These are phyloP conservation scores for Scaptomyza tumidula DNA, from an alignment of 2,888 invertebrate genomes.

Conservation along the genomic window DNA sequence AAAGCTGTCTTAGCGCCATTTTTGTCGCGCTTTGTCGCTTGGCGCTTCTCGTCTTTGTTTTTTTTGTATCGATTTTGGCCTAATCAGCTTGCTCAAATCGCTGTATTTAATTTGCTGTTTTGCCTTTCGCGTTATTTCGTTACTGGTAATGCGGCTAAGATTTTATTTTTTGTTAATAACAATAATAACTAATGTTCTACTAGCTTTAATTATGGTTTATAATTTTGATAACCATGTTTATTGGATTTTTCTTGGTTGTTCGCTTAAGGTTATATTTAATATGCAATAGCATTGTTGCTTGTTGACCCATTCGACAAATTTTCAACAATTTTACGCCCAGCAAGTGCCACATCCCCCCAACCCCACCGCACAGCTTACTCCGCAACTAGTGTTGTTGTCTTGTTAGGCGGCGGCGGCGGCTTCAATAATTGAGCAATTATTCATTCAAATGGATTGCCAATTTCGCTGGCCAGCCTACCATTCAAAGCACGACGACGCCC, in stretches of 20 bases:
- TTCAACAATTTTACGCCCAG: constrained; percentile 62
- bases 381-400: constrained; percentile 29
- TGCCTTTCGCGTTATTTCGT: constrained; percentile 28
- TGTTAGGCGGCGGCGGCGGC: constrained; percentile 59
- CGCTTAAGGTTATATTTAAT: background rate
- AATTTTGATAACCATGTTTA: too few relatives aligned
- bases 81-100: constrained; percentile 66
- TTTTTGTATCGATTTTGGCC: constrained; percentile 14
- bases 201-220: too few relatives aligned
- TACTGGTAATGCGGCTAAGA: background rate
- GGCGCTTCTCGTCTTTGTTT: constrained; percentile 47
- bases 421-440: constrained; percentile 83
- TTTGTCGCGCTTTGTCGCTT: constrained; percentile 68
- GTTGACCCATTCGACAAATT: constrained; percentile 63
- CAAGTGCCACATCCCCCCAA: constrained; percentile 47
- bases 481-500: constrained; percentile 19
- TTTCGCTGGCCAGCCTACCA: constrained; percentile 75
- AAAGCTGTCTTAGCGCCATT: constrained; percentile 79
- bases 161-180: too few relatives aligned
- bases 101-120: constrained; percentile 65
- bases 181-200: too few relatives aligned
- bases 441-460: constrained; percentile 84
- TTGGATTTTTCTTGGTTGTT: too few relatives aligned
- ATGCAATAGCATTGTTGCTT: background rate
- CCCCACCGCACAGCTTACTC: background rate